Percentiles rank a stretch among this genome's conserved stretches.
phyloP scores from a whole-genome alignment of 2,888 invertebrate genomes.

The Drosophila borealis region DNA sequence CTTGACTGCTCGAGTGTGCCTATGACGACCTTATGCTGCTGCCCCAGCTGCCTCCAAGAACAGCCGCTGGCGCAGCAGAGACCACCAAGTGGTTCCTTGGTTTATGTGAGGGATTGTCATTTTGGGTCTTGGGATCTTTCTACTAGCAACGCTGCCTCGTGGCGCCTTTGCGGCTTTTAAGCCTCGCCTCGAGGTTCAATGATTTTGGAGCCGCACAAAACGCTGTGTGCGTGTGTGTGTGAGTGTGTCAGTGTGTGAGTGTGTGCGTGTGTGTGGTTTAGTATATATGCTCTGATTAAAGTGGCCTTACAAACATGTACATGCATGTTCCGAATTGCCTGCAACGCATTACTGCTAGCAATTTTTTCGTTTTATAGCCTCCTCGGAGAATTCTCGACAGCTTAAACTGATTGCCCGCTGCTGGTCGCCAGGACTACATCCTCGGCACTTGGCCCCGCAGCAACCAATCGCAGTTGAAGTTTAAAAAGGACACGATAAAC shows the following conservation, averaged over 20 bases:
- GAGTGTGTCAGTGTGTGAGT: constrained; percentile 5
- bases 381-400: constrained; percentile 66
- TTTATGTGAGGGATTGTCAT: constrained; percentile 37
- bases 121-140: constrained; percentile 37
- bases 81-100: constrained; percentile 43
- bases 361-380: constrained; percentile 61
- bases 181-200: constrained; percentile 44
- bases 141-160: constrained; percentile 31
- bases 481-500: constrained; percentile 21
- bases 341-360: constrained; percentile 51
- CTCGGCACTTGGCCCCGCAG: constrained; percentile 25
- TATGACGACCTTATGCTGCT: constrained; percentile 33
- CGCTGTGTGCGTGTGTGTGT: not conserved
- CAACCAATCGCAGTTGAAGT: constrained; percentile 21
- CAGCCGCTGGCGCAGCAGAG: constrained; percentile 36
- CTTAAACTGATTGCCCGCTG: constrained; percentile 74
- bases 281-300: constrained; percentile 63
- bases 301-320: constrained; percentile 29
- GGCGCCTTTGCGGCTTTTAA: constrained; percentile 57
- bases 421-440: constrained; percentile 54
- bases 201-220: constrained; percentile 20
- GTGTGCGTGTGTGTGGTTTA: constrained; percentile 12
- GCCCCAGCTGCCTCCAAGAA: constrained; percentile 14
- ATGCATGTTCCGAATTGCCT: constrained; percentile 40
- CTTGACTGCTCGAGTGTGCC: constrained; percentile 65